These are phyloP conservation scores for Thumatha senex DNA, from an alignment of 2,888 invertebrate species.

Conservation along the genomic window DNA sequence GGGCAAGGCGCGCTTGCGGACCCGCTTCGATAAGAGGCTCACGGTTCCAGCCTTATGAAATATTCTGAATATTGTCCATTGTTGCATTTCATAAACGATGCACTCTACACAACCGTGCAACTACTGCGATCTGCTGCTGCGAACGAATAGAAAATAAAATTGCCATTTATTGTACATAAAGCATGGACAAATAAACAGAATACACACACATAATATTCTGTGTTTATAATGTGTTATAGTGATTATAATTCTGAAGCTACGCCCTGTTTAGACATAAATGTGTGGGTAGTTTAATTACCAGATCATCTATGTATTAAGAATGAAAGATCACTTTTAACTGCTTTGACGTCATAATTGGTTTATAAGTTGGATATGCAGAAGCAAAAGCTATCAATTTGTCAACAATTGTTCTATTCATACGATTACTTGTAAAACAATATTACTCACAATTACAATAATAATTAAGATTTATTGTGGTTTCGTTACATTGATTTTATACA, in stretches of 20 bases:
- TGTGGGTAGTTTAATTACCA: too few relatives aligned
- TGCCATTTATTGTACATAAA: conserved; percentile 13
- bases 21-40: conserved; percentile 50
- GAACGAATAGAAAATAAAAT: conserved; percentile 25
- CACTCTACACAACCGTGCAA: conserved; percentile 27
- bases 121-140: conserved; percentile 9
- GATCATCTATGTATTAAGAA: too few relatives aligned
- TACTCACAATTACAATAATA: too few relatives aligned
- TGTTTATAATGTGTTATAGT: too few relatives aligned
- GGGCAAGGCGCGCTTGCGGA: conserved; percentile 39
- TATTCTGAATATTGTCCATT: conserved; percentile 43
- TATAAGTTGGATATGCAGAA: conserved; percentile 14
- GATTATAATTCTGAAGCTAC: neutral
- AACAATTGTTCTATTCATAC: conserved; percentile 9
- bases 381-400: conserved; percentile 12
- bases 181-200: neutral
- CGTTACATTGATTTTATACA: too few relatives aligned
- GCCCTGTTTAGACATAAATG: too few relatives aligned
- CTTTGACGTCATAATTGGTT: conserved; percentile 15
- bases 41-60: conserved; percentile 24
- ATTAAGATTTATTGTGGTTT: conserved; percentile 8
- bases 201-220: too few relatives aligned
- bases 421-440: neutral
- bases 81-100: conserved; percentile 41
- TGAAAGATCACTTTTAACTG: conserved; percentile 3